Evolutionary conservation across 2,113 vertebrate genomes (phyloP).

Genomic region (Chaenocephalus aceratus): DNA sequence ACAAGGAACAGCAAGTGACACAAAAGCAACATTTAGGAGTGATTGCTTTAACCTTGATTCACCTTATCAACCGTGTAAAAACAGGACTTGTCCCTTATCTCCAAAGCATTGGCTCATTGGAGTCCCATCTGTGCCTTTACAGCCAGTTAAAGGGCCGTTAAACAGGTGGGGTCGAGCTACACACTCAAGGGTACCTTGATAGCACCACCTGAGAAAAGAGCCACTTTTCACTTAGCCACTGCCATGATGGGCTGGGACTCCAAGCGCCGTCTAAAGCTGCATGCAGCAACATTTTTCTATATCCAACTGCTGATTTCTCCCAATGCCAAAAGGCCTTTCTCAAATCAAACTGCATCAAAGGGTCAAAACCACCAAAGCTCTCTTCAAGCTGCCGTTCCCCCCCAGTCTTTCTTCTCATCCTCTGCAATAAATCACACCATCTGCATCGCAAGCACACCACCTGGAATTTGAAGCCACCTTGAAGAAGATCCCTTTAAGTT

Average conservation of each 20-base stretch:
- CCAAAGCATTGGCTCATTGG: neutral
- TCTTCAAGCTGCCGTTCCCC: neutral
- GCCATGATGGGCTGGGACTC: neutral
- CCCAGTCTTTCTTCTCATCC: conserved; percentile 13
- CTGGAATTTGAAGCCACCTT: neutral
- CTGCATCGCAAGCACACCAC: conserved; percentile 10
- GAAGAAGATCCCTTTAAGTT: neutral
- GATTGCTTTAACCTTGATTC: conserved; percentile 1
- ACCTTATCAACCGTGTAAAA: neutral
- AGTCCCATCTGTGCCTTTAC: conserved; percentile 29
- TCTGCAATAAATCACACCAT: conserved; percentile 22
- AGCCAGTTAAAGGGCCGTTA: conserved; percentile 6
- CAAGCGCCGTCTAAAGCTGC: neutral
- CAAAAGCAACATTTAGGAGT: neutral
- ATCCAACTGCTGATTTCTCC: neutral
- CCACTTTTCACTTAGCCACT: neutral
- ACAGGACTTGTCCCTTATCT: neutral
- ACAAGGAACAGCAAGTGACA: too few species aligned
- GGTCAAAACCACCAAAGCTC: conserved; percentile 12
- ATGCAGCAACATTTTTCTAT: neutral
- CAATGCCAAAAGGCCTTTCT: conserved; percentile 1
- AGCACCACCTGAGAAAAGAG: neutral
- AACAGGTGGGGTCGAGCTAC: neutral
- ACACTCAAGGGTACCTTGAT: neutral
- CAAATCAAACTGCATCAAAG: conserved; percentile 7